Evolutionary conservation across 1,140 invertebrate species (phyloP), one percentile per base, ranked within the genome.

Genomic region (Pogonomyrmex californicus): DNA sequence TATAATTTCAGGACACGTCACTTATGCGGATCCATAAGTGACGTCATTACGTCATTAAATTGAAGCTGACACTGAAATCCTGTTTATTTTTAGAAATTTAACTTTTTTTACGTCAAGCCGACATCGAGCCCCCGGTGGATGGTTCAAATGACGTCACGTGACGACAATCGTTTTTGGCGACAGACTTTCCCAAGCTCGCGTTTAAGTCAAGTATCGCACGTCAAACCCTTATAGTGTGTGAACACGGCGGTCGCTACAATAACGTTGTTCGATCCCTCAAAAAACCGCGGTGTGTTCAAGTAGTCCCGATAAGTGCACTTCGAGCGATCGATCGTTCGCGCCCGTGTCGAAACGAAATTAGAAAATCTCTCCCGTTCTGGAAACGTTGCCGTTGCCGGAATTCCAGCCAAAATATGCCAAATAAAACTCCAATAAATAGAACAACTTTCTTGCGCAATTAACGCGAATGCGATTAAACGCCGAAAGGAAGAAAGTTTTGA

Each of bases 221-320:
- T 66, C 73, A 75, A 44, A 75, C 83, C 86, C 88, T 88, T 60
- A 56, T 81, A 71, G 90, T 93, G 92, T 93, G 93, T 92, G 93
- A 94, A 94, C 91, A 92, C 89, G 87, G 91, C 79, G 92, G 92
- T 92, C 49, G 90, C 86, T 93, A 94, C 94, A 95, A 93, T 94
- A 93, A 93, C 91, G 63, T 75, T 71, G 82, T 81, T 62, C 75
- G 58, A 85, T 85, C 60, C 78, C 81, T 79, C 82, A 30, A 87
- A 92, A 23, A 93, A 91, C 85, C 87, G 79, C 77, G 91, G 89
- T 77, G 62, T 56, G 78, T 36, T 93, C 89, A 82, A 94, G 92
- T 86, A 88, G 85, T 56, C 88, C 91, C 83, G 87, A 91, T 86
- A 88, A 91, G 91, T 90, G 86, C 79, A 66, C 89, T 87, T 10